Evolutionary conservation across 1,140 invertebrate species (phyloP).

Genomic region (Neocloeon triangulifer): DNA sequence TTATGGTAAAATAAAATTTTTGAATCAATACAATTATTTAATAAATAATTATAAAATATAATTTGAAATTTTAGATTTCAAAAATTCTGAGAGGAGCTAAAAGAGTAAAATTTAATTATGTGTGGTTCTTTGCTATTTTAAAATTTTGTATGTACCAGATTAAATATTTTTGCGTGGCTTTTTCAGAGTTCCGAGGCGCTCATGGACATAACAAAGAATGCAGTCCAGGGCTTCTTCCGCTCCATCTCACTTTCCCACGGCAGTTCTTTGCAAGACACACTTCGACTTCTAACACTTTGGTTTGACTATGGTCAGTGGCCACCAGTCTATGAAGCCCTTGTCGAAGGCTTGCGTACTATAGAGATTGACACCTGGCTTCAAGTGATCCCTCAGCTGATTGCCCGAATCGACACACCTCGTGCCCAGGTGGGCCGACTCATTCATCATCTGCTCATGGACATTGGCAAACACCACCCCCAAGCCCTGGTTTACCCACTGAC

Average conservation of each 20-base stretch:
- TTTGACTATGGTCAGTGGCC: constrained; percentile 87
- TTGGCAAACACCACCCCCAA: constrained; percentile 74
- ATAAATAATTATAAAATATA: too few relatives aligned
- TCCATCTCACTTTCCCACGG: constrained; percentile 83
- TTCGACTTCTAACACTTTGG: constrained; percentile 80
- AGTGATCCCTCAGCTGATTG: constrained; percentile 97
- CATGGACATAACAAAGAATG: too few relatives aligned
- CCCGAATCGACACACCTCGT: constrained; percentile 84
- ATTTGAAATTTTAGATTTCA: too few relatives aligned
- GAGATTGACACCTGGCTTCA: constrained; percentile 98
- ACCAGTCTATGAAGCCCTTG: constrained; percentile 81
- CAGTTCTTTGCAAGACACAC: constrained; percentile 92
- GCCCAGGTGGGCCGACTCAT: constrained; percentile 73
- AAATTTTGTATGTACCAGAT: too few relatives aligned
- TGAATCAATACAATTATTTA: too few relatives aligned
- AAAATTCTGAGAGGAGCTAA: too few relatives aligned
- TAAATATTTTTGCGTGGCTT: too few relatives aligned
- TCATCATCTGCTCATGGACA: constrained; percentile 80
- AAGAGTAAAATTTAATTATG: too few relatives aligned
- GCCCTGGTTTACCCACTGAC: constrained; percentile 93
- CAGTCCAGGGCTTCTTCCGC: constrained; percentile 86
- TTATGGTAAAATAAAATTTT: constrained; percentile 1
- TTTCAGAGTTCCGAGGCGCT: background rate
- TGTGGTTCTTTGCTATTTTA: too few relatives aligned
- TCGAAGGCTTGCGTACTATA: constrained; percentile 76